Conservation (phyloP, 2,113 vertebrate species). For the Aramus guarauna region DNA sequence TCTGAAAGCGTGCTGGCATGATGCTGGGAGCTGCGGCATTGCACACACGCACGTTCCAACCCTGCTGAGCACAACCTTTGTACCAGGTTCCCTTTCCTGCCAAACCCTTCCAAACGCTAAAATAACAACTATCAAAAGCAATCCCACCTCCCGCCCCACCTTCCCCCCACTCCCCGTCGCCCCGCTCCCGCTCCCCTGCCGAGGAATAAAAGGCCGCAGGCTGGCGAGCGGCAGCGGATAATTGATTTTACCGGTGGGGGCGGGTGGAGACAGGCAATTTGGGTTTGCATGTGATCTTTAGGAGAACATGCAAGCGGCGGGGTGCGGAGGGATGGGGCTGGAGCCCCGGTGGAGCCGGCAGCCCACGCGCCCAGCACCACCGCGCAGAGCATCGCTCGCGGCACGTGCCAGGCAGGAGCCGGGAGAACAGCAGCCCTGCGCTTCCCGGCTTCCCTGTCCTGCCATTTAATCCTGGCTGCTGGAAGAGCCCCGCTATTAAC, state of each 20-base stretch:
- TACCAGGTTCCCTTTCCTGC: neutral
- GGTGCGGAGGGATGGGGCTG: conserved; percentile 22
- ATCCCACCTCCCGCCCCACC: conserved; percentile 5
- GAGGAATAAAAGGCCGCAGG: conserved; percentile 29
- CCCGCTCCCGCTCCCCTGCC: neutral
- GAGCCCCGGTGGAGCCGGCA: neutral
- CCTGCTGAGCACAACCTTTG: conserved; percentile 37
- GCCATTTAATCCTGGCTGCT: neutral
- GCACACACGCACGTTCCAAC: neutral
- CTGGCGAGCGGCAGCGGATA: neutral
- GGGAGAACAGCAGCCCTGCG: neutral
- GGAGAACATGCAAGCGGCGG: conserved; percentile 17
- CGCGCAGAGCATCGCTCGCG: neutral
- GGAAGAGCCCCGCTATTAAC: neutral
- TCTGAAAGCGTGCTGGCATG: rapidly evolving
- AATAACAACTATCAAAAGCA: conserved; percentile 48
- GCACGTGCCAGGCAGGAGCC: conserved; percentile 1
- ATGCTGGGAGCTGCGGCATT: neutral
- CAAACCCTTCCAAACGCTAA: neutral
- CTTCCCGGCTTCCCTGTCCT: neutral
- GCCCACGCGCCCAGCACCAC: neutral
- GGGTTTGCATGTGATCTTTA: conserved; percentile 48
- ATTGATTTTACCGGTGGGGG: conserved; percentile 51
- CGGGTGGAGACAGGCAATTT: conserved; percentile 52
- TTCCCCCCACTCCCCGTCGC: neutral